These are phyloP conservation scores for Diplogasteroides magnus DNA, from an alignment of 1,140 invertebrate species.

Conservation along the genomic window DNA sequence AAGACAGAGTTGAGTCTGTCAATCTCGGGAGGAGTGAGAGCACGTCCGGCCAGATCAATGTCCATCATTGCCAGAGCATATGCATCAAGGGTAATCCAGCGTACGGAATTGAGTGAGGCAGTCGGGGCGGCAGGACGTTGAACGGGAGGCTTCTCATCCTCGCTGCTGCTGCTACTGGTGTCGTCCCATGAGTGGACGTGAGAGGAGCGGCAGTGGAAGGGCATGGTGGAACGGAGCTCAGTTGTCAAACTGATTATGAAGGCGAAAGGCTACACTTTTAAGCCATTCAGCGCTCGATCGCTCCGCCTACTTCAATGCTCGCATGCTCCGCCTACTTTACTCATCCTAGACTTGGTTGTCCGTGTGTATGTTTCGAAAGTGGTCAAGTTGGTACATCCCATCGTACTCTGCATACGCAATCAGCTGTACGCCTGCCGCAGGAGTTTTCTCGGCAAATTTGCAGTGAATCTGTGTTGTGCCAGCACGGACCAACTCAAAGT, in stretches of 20 bases:
- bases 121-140: no score
- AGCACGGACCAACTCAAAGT: background rate
- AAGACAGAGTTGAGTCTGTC: background rate
- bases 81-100: background rate
- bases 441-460: background rate
- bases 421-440: background rate
- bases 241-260: background rate
- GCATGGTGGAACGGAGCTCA: background rate
- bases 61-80: background rate
- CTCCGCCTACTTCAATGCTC: no score
- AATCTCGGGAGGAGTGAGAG: background rate
- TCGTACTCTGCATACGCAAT: background rate
- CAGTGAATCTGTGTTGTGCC: background rate
- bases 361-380: background rate
- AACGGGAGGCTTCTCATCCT: background rate
- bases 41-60: background rate
- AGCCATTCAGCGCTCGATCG: no score
- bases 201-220: background rate
- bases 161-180: no score
- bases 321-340: no score
- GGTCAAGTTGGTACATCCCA: background rate
- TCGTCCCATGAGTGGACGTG: background rate
- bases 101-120: background rate
- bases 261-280: no score
- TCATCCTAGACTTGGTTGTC: background rate